Conservation (phyloP, 2,113 vertebrate genomes). For the Gambusia affinis region DNA sequence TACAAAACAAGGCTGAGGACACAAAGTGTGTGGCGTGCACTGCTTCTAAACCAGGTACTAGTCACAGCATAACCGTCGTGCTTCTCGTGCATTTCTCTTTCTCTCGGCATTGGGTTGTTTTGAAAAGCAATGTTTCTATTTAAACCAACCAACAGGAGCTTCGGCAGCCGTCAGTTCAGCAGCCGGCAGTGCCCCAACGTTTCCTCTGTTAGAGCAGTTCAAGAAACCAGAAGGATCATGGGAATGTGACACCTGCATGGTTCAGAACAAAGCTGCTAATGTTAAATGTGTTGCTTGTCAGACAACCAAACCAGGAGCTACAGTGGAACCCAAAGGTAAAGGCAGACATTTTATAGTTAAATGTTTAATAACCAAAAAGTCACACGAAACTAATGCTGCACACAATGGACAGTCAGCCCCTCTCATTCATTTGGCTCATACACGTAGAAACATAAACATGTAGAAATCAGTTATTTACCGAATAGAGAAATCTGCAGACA, state of each 20-base stretch:
- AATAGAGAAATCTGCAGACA: no score
- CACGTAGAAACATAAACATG: no score
- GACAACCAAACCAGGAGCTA: slow-evolving; percentile 86
- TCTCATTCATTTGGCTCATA: no score
- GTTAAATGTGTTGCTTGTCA: slow-evolving; percentile 89
- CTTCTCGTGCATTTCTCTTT: background rate
- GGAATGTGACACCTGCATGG: slow-evolving; percentile 89
- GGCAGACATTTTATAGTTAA: background rate
- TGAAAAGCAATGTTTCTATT: background rate
- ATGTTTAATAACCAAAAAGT: background rate
- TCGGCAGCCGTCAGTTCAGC: slow-evolving; percentile 47
- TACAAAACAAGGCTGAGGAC: slow-evolving; percentile 89
- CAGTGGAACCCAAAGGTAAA: slow-evolving; percentile 87
- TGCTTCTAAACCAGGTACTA: slow-evolving; percentile 86
- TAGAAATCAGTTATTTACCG: no score
- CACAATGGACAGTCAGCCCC: no score
- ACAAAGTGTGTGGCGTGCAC: slow-evolving; percentile 89
- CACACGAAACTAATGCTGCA: no score
- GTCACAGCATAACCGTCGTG: background rate
- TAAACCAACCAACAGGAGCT: slow-evolving; percentile 29
- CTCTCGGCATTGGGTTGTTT: background rate
- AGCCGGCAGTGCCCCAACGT: slow-evolving; percentile 70
- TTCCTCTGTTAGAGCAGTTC: slow-evolving; percentile 90
- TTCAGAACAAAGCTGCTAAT: slow-evolving; percentile 88
- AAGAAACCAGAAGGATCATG: slow-evolving; percentile 91